Conservation (phyloP, 2,113 vertebrate genomes). For the Eleginops maclovinus region DNA sequence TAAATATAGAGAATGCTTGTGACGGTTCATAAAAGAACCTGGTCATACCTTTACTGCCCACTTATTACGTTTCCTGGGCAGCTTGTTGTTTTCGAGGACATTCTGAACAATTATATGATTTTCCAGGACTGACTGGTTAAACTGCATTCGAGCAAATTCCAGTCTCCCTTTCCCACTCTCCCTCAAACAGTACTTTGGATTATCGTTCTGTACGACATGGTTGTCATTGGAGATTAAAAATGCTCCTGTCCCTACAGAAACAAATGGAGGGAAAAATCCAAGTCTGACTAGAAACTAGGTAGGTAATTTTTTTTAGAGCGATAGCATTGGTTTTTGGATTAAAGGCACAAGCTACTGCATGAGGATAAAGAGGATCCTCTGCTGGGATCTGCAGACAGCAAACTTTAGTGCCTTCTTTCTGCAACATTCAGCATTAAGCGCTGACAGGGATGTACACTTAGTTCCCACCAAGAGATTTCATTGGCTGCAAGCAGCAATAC, state of each 20-base stretch:
- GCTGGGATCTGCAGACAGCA: conserved; percentile 29
- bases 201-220: neutral
- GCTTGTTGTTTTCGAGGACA: neutral
- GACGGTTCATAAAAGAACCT: neutral
- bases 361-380: conserved; percentile 38
- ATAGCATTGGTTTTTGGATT: conserved; percentile 59
- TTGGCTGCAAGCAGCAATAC: neutral
- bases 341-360: conserved; percentile 32
- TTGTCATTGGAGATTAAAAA: neutral
- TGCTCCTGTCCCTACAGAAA: neutral
- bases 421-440: conserved; percentile 30
- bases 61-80: neutral
- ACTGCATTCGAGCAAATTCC: neutral
- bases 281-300: neutral
- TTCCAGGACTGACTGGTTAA: neutral
- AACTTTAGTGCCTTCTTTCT: conserved; percentile 17
- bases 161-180: neutral
- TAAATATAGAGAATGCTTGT: neutral
- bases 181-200: neutral
- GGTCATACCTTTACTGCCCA: neutral
- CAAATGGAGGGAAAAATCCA: neutral
- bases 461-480: conserved; percentile 30
- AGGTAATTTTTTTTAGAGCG: neutral
- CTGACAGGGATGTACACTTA: conserved; percentile 48
- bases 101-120: neutral